Evolutionary conservation across 2,797 vertebrate genomes (phyloP), one percentile per base, ranked within the genome.

Genomic region (Smutsia gigantea): DNA sequence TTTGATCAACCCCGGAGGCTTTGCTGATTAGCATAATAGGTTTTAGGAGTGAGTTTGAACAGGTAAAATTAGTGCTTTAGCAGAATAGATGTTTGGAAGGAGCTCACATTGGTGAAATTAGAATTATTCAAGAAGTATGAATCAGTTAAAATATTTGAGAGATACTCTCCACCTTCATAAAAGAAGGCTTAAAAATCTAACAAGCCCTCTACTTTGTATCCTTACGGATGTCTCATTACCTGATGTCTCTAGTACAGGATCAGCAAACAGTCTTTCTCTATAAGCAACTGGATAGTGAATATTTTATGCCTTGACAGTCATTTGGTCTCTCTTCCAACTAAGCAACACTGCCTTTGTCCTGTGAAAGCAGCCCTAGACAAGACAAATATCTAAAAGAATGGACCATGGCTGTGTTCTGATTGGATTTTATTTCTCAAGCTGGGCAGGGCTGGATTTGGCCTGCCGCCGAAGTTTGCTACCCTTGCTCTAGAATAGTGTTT

Each of bases 141-240:
- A 53, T 81, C 19, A 63, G 31, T 63, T 72, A 83, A 66, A 88
- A 75, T 95, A 92, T 74, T 92, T 91, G 95, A 49, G 64, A 87
- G 71, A 92, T 17, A 87, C 4, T 79, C 11, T n/a, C 57, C 29
- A 86, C 23, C 29, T 18, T 72, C 69, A 12, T n/a, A 39, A 42
- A 61, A 49, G 72, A 85, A 92, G 37, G 34, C 46, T 19, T 74
- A 42, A 82, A 90, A 93, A 14, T 27, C 8, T 63, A 85, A 34
- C 39, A 81, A 72, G n/a, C 14, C 17, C 3, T 69, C n/a, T 88
- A n/a, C 13, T n/a, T 46, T 87, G 34, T 71, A n/a, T 23, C 46
- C 49, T 49, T 81, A 49, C 23, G 7, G 23, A 78, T 63, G 17
- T 39, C 89, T 95, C 27, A 21, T 85, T 72, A 61, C 21, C 37